Conservation (phyloP, 2,797 vertebrate species). For the Rhinella marina region DNA sequence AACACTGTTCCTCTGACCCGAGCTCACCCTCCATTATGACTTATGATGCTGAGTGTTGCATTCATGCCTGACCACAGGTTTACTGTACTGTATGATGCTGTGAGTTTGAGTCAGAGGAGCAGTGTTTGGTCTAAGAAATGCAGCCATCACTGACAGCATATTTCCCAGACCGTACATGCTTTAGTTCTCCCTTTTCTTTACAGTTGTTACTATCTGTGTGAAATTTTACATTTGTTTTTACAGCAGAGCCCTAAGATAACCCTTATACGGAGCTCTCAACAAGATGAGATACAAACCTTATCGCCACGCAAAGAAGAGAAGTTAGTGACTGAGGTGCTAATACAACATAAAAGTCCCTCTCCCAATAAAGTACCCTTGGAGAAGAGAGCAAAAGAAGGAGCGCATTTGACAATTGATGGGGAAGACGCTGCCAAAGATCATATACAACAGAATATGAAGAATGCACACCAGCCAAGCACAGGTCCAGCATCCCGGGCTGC, state of each 20-base stretch:
- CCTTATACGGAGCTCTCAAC: constrained; percentile 71
- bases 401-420: constrained; percentile 68
- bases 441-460: constrained; percentile 74
- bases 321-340: constrained; percentile 75
- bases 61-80: too few species aligned
- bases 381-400: constrained; percentile 70
- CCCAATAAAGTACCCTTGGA: constrained; percentile 75
- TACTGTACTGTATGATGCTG: too few species aligned
- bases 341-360: constrained; percentile 68
- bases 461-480: constrained; percentile 85
- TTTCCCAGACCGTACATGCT: not conserved
- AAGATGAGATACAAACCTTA: constrained; percentile 74
- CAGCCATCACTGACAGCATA: too few species aligned
- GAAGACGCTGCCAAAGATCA: constrained; percentile 74
- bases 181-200: not conserved
- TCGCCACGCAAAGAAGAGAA: constrained; percentile 78
- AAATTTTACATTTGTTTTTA: not conserved
- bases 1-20: too few species aligned
- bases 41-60: too few species aligned
- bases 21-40: too few species aligned
- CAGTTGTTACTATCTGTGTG: not conserved
- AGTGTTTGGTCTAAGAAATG: too few species aligned
- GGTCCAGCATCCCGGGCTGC: constrained; percentile 89
- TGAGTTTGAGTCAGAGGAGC: too few species aligned
- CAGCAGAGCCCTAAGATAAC: constrained; percentile 76